Conservation (phyloP, 2,888 invertebrate genomes). For the Orthonevra nobilis region DNA sequence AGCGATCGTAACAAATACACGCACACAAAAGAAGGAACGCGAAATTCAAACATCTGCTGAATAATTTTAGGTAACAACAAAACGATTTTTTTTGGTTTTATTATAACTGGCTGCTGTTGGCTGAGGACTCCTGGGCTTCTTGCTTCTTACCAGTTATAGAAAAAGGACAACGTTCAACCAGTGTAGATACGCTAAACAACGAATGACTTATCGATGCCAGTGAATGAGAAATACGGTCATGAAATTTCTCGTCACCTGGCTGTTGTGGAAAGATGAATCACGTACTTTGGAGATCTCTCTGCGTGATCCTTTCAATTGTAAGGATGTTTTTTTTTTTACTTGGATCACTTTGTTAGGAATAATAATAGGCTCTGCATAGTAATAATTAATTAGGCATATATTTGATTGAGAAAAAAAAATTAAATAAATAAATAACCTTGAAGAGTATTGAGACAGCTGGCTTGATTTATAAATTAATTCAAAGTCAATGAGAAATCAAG, state of each 20-base stretch:
- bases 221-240: conserved; percentile 24
- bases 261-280: conserved; percentile 20
- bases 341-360: too few relatives aligned
- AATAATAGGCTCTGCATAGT: too few relatives aligned
- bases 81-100: conserved; percentile 22
- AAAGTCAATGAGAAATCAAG: too few relatives aligned
- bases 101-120: too few relatives aligned
- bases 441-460: too few relatives aligned
- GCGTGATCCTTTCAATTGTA: background rate
- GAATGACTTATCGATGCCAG: conserved; percentile 24
- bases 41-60: conserved; percentile 43
- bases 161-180: conserved; percentile 25
- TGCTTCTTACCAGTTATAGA: conserved; percentile 21
- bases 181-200: conserved; percentile 40
- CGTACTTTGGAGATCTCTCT: too few relatives aligned
- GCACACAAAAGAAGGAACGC: conserved; percentile 12
- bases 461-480: too few relatives aligned
- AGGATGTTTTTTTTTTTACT: too few relatives aligned
- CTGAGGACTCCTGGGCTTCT: too few relatives aligned
- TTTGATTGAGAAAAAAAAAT: background rate
- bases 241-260: conserved; percentile 25
- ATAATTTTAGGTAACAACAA: conserved; percentile 33
- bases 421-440: background rate
- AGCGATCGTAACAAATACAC: background rate
- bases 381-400: conserved; percentile 6